Base-by-base conservation (phyloP, 2,797 vertebrate species). In the Coracias cyanogaster region DNA sequence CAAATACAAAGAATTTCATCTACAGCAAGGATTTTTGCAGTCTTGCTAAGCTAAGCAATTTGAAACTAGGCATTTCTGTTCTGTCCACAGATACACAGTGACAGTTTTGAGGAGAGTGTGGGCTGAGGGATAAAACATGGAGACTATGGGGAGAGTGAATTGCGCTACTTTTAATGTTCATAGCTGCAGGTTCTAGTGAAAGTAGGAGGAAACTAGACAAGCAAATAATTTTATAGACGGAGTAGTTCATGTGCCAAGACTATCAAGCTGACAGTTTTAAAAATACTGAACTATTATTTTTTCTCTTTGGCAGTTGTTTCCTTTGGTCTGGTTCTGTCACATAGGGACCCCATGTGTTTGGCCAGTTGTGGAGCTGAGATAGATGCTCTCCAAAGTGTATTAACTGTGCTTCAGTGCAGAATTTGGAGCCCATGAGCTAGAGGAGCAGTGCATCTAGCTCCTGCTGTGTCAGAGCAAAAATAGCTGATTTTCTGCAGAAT, bases 401-500 rank as follows among this genome's bases (percentile, higher is more conserved):
- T 74, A 64, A 35, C 61, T 82, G 1, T 48, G 48, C 51, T 82
- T 51, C 71, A 70, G n/a, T 24, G 13, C 35, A 58, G 58, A 52
- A 46, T 13, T 45, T 4, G 0, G 5, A 39, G 2, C 28, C 35
- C 3, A 0, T 29, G 65, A 12, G 84, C 21, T 16, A 26, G 31
- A 83, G 20, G 46, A 86, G 33, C 66, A 15, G 14, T 5, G 22
- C 76, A n/a, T 35, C 10, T 35, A 45, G 43, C 7, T 37, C 35
- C 67, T 74, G 9, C 33, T 65, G 4, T n/a, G 9, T 26, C 31
- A 35, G 33, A 58, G 52, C 25, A 58, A 21, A 94, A 80, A 49
- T 33, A 57, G 2, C 58, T 2, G 2, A 21, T 37, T 67, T 82
- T 52, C 21, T 78, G 33, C 9, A 81, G 25, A 49, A 71, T 84